Evolutionary conservation across 2,888 invertebrate species (phyloP).

Genomic region (Dicyrtomina minuta): DNA sequence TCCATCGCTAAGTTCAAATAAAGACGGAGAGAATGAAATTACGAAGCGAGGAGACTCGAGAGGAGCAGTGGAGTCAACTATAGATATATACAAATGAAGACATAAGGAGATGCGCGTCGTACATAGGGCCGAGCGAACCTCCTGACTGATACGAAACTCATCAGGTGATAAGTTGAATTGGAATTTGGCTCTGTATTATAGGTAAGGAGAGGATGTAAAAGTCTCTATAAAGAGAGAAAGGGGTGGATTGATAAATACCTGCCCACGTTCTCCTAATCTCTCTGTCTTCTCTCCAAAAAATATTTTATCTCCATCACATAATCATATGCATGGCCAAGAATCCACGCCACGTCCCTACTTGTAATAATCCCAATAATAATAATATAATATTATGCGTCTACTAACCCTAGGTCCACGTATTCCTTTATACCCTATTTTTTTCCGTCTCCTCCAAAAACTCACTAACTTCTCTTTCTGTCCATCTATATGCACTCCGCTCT

Average conservation of each 20-base stretch:
- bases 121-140: not conserved
- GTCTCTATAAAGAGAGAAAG: slow-evolving; percentile 4
- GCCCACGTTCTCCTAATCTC: slow-evolving; percentile 21
- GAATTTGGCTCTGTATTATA: not conserved
- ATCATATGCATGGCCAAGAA: not conserved
- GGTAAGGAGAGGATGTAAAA: not conserved
- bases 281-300: slow-evolving; percentile 1
- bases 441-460: not conserved
- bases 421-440: not conserved
- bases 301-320: not conserved
- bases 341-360: not conserved
- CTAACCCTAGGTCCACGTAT: no score
- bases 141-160: no score
- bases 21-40: not conserved
- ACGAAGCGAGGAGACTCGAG: not conserved
- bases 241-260: slow-evolving; percentile 16
- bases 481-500: not conserved
- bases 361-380: slow-evolving; percentile 2
- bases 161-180: no score
- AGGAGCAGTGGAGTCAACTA: no score
- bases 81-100: not conserved
- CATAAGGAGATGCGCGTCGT: not conserved
- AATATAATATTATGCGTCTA: not conserved
- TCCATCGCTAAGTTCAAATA: not conserved
- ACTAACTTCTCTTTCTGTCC: not conserved